Evolutionary conservation across 2,888 invertebrate species (phyloP).

Genomic region (Glaucopsyche alexis): DNA sequence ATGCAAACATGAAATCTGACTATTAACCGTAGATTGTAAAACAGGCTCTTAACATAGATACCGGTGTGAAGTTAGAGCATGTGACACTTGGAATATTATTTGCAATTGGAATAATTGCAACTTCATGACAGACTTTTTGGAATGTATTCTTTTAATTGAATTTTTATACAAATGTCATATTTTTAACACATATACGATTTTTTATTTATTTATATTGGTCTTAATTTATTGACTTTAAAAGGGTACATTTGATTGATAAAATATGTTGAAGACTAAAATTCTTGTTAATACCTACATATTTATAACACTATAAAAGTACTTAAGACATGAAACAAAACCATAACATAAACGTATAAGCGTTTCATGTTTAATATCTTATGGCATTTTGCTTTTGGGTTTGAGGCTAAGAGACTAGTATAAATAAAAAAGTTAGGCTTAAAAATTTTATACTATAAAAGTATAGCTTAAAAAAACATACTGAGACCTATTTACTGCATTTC

Average conservation of each 20-base stretch:
- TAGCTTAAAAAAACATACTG: not conserved
- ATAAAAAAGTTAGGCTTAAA: slow-evolving; percentile 1
- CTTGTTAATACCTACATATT: slow-evolving; percentile 1
- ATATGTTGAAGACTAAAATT: not conserved
- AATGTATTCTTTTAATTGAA: not conserved
- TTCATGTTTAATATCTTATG: slow-evolving; percentile 25
- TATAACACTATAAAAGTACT: slow-evolving; percentile 6
- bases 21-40: too few relatives aligned
- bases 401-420: slow-evolving; percentile 22
- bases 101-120: not conserved
- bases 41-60: too few relatives aligned
- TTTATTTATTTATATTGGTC: not conserved
- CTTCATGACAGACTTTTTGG: not conserved
- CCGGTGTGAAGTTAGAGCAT: not conserved
- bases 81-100: not conserved
- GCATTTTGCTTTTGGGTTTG: slow-evolving; percentile 22
- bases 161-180: not conserved
- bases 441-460: slow-evolving; percentile 12
- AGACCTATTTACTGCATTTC: not conserved
- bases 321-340: slow-evolving; percentile 10
- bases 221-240: not conserved
- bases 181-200: not conserved
- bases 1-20: too few relatives aligned
- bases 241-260: slow-evolving; percentile 3
- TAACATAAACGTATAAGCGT: slow-evolving; percentile 14